phyloP scores from a whole-genome alignment of 2,797 vertebrate species.

The Atherinosoma microstoma region DNA sequence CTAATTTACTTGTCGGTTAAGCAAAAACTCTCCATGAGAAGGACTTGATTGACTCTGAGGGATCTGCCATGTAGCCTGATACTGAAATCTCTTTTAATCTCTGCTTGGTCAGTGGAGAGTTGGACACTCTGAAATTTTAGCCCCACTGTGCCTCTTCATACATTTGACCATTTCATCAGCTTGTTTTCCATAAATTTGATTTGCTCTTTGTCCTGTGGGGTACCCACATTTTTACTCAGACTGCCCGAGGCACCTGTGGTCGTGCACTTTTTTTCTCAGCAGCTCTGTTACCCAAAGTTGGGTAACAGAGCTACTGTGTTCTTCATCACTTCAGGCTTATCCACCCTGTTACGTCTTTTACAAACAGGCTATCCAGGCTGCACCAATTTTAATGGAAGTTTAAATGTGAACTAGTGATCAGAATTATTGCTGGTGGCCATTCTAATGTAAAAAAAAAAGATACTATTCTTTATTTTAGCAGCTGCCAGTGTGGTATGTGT shows the following conservation, averaged over 20 bases:
- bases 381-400: too few species aligned
- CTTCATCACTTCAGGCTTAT: too few species aligned
- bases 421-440: too few species aligned
- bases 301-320: too few species aligned
- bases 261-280: conserved; percentile 24
- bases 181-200: conserved; percentile 54
- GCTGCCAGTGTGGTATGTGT: too few species aligned
- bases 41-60: conserved; percentile 58
- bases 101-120: conserved; percentile 43
- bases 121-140: conserved; percentile 40
- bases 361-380: too few species aligned
- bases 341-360: too few species aligned
- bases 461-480: too few species aligned
- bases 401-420: too few species aligned
- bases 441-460: too few species aligned
- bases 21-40: conserved; percentile 39
- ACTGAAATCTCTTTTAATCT: conserved; percentile 66
- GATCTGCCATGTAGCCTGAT: conserved; percentile 48
- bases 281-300: too few species aligned
- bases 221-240: conserved; percentile 19
- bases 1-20: conserved; percentile 45
- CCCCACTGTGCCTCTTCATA: conserved; percentile 37
- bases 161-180: conserved; percentile 57
- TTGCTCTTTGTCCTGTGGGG: conserved; percentile 25
- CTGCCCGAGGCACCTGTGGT: not conserved